These are phyloP conservation scores for Rhopalosiphum padi DNA, from an alignment of 1,140 invertebrate species.

Conservation along the genomic window DNA sequence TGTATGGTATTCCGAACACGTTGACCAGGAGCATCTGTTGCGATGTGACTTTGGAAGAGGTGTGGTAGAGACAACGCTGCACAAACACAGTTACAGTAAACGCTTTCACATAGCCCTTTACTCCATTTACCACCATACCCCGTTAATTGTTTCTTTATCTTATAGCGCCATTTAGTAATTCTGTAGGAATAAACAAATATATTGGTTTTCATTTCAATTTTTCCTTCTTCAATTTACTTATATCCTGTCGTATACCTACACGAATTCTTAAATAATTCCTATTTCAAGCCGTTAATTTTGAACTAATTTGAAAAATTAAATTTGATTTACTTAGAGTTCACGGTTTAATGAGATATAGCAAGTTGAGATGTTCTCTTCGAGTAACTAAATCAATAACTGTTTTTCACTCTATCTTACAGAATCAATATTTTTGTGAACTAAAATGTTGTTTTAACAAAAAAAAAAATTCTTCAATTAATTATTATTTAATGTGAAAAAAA, in stretches of 20 bases:
- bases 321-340: neutral
- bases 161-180: neutral
- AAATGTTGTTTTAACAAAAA: neutral
- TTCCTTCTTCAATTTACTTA: neutral
- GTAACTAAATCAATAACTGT: neutral
- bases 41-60: neutral
- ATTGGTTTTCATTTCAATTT: neutral
- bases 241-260: neutral
- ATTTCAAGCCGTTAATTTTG: neutral
- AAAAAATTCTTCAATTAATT: neutral
- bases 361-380: neutral
- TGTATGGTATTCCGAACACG: constrained; percentile 43
- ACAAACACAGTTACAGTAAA: neutral
- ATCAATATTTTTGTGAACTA: neutral
- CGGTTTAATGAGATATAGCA: neutral
- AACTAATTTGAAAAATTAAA: neutral
- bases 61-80: neutral
- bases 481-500: neutral
- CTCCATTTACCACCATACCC: neutral
- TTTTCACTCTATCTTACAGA: neutral
- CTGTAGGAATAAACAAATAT: neutral
- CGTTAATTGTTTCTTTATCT: constrained; percentile 40
- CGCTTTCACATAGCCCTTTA: neutral
- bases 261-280: neutral
- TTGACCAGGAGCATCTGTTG: constrained; percentile 54